Evolutionary conservation across 2,113 vertebrate species (phyloP), one percentile per base, ranked within the genome.

Genomic region (Dasyurus viverrinus): DNA sequence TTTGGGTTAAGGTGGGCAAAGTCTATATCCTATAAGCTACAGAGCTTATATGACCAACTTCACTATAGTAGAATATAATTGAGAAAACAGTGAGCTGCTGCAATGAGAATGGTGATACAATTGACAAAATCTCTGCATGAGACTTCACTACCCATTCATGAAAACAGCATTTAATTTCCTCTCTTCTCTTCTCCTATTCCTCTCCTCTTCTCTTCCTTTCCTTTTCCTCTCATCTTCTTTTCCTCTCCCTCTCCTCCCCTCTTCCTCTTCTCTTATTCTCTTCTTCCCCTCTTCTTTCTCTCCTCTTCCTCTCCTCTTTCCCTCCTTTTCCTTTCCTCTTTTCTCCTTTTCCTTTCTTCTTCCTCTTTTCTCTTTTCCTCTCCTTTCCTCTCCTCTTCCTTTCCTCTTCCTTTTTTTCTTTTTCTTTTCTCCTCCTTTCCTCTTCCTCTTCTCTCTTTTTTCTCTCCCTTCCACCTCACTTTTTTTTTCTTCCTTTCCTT

Each of bases 381-480:
- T 57, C 53, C 76, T 12, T 27, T 76, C 54, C 54, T 26, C 54
- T 55, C 24, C 23, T 55, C 54, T 55, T 23, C 54, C 24, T 23
- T 55, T 25, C 25, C 54, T 57, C 26, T 52, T 52, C 50, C 47
- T 47, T 47, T 47, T 47, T 47, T 47, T 52, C 50, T 52, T 11
- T 52, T 10, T 26, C 57, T 52, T 6, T 52, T n/a, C 19, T 23
- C 68, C n/a, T 25, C 46, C 36, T 53, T 7, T 53, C 14, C 23
- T 19, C 42, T 42, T 68, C 1, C 24, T 8, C 11, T 12, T 0
- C 1, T 8, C 27, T 0, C 2, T 26, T 91, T 6, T 84, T 47
- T 46, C 1, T 54, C 30, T 25, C 46, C 26, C 42, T 42, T 68
- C 1, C 24, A 24, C 11, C 12, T 0, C 1, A 8, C 27, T 0